Percentiles rank a stretch among this genome's conserved stretches.
phyloP scores from a whole-genome alignment of 1,140 invertebrate species.

The Bombus affinis region DNA sequence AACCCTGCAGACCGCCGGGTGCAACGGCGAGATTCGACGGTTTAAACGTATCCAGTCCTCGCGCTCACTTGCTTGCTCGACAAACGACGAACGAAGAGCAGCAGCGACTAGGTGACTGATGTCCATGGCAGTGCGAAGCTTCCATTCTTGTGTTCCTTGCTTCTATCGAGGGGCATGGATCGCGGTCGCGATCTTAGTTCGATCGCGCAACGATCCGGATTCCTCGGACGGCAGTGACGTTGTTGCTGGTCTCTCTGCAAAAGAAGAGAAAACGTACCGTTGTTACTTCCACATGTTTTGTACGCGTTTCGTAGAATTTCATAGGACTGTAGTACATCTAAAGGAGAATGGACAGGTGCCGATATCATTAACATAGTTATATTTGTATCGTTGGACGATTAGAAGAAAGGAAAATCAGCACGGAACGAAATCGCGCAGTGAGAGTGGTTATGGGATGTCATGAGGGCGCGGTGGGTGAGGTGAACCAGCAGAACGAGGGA shows the following conservation, averaged over 20 bases:
- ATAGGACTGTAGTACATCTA: not conserved
- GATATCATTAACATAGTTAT: not conserved
- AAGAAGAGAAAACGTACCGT: conserved; percentile 39
- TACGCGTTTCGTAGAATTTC: not conserved
- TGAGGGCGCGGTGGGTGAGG: conserved; percentile 31
- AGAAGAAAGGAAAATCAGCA: not conserved
- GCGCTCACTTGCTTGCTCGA: conserved; percentile 5
- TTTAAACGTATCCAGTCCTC: not conserved
- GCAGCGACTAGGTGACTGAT: conserved; percentile 58
- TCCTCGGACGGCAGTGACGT: conserved; percentile 72
- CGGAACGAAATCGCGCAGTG: conserved; percentile 3
- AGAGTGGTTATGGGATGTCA: conserved; percentile 28
- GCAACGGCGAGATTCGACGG: conserved; percentile 24
- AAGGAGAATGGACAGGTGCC: not conserved
- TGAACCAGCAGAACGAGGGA: conserved; percentile 6
- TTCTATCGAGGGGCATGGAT: conserved; percentile 39
- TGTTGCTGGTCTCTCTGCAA: conserved; percentile 75
- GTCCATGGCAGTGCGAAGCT: conserved; percentile 69
- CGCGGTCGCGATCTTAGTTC: conserved; percentile 24
- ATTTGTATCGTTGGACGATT: not conserved
- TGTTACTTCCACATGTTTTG: not conserved
- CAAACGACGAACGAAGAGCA: conserved; percentile 31
- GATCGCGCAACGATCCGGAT: conserved; percentile 41
- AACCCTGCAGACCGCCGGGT: not conserved
- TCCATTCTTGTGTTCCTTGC: conserved; percentile 41